Conservation (phyloP, 2,113 vertebrate genomes). For the Catharus minimus region DNA sequence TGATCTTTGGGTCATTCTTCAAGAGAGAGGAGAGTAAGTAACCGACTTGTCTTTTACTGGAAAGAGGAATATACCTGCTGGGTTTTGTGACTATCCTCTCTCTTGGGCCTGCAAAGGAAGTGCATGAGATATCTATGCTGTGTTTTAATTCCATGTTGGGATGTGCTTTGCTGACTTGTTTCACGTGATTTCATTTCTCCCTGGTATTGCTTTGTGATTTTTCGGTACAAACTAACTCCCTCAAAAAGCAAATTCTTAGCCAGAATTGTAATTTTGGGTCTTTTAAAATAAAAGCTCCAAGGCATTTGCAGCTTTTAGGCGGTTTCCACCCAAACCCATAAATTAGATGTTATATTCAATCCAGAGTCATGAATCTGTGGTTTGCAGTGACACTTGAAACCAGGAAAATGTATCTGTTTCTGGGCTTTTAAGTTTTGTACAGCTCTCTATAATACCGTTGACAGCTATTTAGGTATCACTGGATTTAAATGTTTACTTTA, state of each 20-base stretch:
- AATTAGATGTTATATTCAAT: slow-evolving; percentile 38
- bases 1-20: not conserved
- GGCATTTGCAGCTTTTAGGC: slow-evolving; percentile 47
- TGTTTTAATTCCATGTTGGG: not conserved
- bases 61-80: not conserved
- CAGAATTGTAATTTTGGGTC: slow-evolving; percentile 46
- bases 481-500: slow-evolving; percentile 61
- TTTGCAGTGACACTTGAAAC: slow-evolving; percentile 52
- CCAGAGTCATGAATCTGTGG: slow-evolving; percentile 35
- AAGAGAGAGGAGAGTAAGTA: not conserved
- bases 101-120: not conserved
- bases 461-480: slow-evolving; percentile 50
- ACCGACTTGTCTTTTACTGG: not conserved
- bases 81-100: not conserved
- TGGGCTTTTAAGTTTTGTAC: slow-evolving; percentile 40
- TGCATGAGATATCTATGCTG: not conserved
- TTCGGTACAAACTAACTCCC: not conserved
- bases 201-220: not conserved
- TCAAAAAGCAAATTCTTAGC: slow-evolving; percentile 38
- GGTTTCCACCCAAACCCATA: slow-evolving; percentile 48
- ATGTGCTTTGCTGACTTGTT: not conserved
- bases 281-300: slow-evolving; percentile 59
- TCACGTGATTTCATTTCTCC: not conserved
- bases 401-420: slow-evolving; percentile 48
- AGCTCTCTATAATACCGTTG: slow-evolving; percentile 4